A percentile compares a stretch with the other conserved stretches of the same genome.
Evolutionary conservation across 2,797 vertebrate genomes (phyloP).

Genomic region (Anguilla megastoma): DNA sequence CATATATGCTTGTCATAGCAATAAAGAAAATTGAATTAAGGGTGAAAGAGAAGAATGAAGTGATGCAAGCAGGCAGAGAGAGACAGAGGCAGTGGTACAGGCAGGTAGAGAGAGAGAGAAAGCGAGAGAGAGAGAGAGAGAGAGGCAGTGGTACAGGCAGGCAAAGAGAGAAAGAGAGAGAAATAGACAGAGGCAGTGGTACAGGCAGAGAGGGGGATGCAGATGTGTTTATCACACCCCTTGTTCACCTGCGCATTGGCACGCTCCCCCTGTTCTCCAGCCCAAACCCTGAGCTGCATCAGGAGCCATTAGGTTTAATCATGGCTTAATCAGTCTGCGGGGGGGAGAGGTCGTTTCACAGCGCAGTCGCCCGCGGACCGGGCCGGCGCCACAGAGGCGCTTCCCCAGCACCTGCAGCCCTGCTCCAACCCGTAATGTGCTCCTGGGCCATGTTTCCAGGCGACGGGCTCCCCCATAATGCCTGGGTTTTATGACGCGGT

Average conservation of each 20-base stretch:
- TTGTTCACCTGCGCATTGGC: background rate
- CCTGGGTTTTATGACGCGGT: background rate
- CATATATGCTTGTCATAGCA: background rate
- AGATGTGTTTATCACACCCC: background rate
- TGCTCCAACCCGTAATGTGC: too few relatives aligned
- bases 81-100: conserved; percentile 32
- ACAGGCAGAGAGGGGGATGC: conserved; percentile 36
- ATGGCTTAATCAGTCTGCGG: background rate
- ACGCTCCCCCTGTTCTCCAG: background rate
- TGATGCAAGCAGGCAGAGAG: background rate
- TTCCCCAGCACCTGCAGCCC: background rate
- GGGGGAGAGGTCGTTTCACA: background rate
- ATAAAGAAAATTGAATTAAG: background rate
- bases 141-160: conserved; percentile 1
- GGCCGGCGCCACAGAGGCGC: background rate
- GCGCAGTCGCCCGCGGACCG: background rate
- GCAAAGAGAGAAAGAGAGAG: conserved; percentile 28
- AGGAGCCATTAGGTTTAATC: background rate
- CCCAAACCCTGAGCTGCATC: background rate
- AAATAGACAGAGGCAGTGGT: conserved; percentile 27
- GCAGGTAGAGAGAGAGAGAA: conserved; percentile 32
- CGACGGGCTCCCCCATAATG: background rate
- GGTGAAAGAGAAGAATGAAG: background rate
- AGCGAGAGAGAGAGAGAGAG: conserved; percentile 20
- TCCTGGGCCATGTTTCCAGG: background rate